phyloP scores from a whole-genome alignment of 1,140 invertebrate genomes.

The Calliphora vicina region DNA sequence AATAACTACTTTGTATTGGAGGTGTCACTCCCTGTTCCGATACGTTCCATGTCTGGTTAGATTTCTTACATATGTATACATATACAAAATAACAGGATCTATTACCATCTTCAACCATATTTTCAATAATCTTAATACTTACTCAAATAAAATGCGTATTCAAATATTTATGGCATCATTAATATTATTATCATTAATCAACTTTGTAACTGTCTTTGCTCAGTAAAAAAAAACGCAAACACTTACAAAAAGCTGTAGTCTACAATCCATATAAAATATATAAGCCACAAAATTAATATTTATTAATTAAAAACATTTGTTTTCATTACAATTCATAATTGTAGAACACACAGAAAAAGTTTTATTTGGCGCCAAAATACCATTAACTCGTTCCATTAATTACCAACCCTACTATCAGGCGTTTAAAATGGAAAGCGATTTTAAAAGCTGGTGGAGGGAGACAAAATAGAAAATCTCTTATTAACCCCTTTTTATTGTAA shows the following conservation, averaged over 20 bases:
- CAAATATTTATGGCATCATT: background rate
- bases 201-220: background rate
- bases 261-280: background rate
- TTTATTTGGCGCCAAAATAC: background rate
- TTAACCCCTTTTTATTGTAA: background rate
- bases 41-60: no score
- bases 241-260: background rate
- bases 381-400: constrained; percentile 1
- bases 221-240: background rate
- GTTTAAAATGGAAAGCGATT: background rate
- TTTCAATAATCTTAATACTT: background rate
- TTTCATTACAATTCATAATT: constrained; percentile 5
- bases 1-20: no score
- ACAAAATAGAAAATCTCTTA: background rate
- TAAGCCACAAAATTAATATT: background rate
- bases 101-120: no score
- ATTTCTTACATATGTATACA: no score
- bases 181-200: background rate
- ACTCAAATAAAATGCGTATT: background rate
- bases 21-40: no score
- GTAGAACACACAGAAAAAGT: background rate
- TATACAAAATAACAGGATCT: no score
- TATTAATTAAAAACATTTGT: constrained; percentile 11
- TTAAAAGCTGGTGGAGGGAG: background rate
- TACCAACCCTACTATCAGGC: background rate